Base-by-base conservation (phyloP, 2,113 vertebrate genomes). In the Axis porcinus region DNA sequence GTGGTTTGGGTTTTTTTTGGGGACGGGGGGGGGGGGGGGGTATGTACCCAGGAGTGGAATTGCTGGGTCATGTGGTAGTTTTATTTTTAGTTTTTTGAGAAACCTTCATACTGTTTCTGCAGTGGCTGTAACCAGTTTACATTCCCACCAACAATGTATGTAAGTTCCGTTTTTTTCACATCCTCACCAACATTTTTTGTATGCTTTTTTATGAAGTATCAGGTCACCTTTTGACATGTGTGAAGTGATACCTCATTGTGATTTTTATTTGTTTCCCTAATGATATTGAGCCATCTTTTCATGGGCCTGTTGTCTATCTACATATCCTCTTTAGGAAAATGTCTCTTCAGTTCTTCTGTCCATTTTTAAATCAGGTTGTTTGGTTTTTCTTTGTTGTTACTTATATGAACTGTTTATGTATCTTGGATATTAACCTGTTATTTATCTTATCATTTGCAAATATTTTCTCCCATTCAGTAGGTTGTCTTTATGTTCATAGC, bases 21-120 rank as follows among this genome's bases (percentile, higher is more conserved):
- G 17, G 54, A 0, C 1, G 3, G 28, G 7, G 5, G 11, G 17
- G 54, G 0, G 1, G 3, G 28, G 7, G 5, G 16, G 52, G 10
- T 83, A 83, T 16, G 14, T 83, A 83, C n/a, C 33, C 52, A 27
- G 21, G 52, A 83, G 81, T 83, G 52, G 7, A 83, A 55, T 55
- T 83, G 81, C 81, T 83, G 33, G 52, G 52, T 55, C 52, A 55
- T 40, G 50, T 25, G 52, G n/a, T 55, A 55, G 23, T 83, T 83
- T 52, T 36, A 36, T 83, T 47, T 47, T 79, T 47, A 27, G 12
- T 45, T 45, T 78, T 74, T 79, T 79, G 45, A 79, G 76, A 79
- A 79, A 79, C 15, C 76, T 79, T 15, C 76, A 30, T 79, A 17
- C 76, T 79, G 27, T 79, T 79, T 30, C 43, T 28, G 27, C 2